A percentile compares a stretch with the other conserved stretches of the same genome.
phyloP scores from a whole-genome alignment of 2,113 vertebrate species.

The Sorex araneus region DNA sequence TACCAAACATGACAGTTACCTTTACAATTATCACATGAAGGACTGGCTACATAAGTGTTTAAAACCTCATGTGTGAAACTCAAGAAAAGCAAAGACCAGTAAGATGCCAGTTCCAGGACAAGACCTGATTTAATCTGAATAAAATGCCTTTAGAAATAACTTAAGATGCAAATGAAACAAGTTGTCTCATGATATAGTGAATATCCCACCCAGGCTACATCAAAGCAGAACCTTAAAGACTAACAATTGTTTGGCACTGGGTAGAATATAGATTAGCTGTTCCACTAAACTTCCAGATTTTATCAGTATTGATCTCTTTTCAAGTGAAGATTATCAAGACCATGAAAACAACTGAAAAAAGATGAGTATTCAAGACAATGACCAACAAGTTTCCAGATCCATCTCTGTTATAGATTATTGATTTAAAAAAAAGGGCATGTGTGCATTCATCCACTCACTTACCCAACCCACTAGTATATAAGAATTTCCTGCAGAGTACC shows the following conservation, averaged over 20 bases:
- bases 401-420: background rate
- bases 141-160: background rate
- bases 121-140: background rate
- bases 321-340: background rate
- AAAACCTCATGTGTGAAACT: background rate
- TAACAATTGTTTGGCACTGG: background rate
- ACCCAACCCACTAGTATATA: background rate
- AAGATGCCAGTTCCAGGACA: background rate
- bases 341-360: background rate
- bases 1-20: background rate
- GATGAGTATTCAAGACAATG: background rate
- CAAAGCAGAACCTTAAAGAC: background rate
- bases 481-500: background rate
- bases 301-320: background rate
- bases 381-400: background rate
- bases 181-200: background rate
- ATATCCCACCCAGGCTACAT: background rate
- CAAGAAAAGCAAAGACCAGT: conserved; percentile 42
- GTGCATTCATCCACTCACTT: background rate
- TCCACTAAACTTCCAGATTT: background rate
- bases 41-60: background rate
- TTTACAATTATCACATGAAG: conserved; percentile 27
- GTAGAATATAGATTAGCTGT: background rate
- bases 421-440: background rate
- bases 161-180: background rate